phyloP scores from a whole-genome alignment of 92 coral and sea anemone species.

The Pocillopora grandis region DNA sequence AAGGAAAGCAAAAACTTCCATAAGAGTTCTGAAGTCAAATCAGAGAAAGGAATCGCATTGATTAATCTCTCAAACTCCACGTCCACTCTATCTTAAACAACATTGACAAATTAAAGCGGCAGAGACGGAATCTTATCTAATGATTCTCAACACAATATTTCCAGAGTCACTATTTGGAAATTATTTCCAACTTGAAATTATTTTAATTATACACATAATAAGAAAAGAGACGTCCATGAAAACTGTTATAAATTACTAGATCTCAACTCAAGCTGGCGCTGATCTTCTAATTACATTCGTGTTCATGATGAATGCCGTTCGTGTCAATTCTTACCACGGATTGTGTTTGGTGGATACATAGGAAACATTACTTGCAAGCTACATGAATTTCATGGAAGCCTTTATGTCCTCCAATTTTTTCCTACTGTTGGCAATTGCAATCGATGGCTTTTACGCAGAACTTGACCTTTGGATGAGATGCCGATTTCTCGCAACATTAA shows the following conservation, averaged over 20 bases:
- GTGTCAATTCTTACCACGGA: too few species aligned
- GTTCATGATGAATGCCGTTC: too few species aligned
- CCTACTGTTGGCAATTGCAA: background rate
- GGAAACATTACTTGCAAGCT: background rate
- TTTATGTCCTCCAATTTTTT: background rate
- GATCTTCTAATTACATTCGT: background rate
- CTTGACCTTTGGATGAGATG: background rate
- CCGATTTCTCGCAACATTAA: background rate
- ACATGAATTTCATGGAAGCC: background rate
- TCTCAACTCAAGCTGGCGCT: background rate
- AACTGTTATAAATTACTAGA: too few species aligned
- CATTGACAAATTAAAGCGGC: background rate
- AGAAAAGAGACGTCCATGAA: too few species aligned
- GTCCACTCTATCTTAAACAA: background rate
- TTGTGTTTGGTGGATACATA: background rate
- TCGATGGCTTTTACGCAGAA: background rate
- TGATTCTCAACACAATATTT: background rate
- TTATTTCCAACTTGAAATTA: background rate
- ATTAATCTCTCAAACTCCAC: background rate
- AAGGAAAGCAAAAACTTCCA: too few species aligned
- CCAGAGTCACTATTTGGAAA: conserved; percentile 10
- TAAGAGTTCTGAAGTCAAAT: too few species aligned
- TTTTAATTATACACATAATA: background rate
- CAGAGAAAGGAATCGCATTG: too few species aligned
- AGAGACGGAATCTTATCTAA: background rate